Conservation (phyloP, 2,113 vertebrate genomes). For the Merops nubicus region DNA sequence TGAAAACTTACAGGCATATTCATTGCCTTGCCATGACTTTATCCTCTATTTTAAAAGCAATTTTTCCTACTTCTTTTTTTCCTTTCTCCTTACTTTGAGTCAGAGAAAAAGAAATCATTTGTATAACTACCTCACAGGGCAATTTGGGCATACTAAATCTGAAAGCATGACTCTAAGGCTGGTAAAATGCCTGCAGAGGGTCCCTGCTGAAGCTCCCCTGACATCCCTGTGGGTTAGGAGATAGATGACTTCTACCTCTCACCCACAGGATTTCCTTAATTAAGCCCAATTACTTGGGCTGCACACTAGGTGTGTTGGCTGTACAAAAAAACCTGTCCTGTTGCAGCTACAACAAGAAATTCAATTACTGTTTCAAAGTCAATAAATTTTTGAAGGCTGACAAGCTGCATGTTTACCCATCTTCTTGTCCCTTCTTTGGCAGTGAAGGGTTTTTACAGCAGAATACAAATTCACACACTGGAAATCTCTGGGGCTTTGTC, state of each 20-base stretch:
- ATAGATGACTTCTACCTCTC: neutral
- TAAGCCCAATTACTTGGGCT: neutral
- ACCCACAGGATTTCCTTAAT: neutral
- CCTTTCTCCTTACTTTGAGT: neutral
- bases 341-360: neutral
- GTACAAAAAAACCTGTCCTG: neutral
- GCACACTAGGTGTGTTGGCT: neutral
- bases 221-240: neutral
- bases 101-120: neutral
- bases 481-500: neutral
- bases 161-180: no score
- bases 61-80: neutral
- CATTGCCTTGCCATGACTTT: neutral
- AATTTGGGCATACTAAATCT: neutral
- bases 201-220: neutral
- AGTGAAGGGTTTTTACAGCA: neutral
- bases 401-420: neutral
- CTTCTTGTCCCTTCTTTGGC: neutral
- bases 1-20: slow-evolving; percentile 29
- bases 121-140: neutral
- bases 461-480: neutral
- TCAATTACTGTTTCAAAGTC: neutral
- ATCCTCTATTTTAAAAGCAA: neutral
- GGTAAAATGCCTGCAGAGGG: neutral
- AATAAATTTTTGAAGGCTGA: neutral